phyloP scores from a whole-genome alignment of 2,888 invertebrate genomes.

The Lithophane ornitopus region DNA sequence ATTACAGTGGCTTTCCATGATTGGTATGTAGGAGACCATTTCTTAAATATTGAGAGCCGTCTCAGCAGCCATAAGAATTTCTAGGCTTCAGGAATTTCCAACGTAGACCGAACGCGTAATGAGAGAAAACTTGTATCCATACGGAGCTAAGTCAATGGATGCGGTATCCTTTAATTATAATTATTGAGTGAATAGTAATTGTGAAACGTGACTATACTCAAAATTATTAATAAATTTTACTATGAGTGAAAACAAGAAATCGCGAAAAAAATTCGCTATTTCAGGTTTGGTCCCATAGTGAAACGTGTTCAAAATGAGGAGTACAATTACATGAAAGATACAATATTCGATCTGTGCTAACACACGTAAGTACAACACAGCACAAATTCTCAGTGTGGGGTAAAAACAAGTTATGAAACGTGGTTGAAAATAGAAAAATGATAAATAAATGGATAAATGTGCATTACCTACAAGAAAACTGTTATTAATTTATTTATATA shows the following conservation, averaged over 20 bases:
- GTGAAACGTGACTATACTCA: too few relatives aligned
- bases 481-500: too few relatives aligned
- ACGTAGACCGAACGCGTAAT: constrained; percentile 75
- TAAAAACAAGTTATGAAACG: too few relatives aligned
- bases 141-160: not conserved
- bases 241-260: too few relatives aligned
- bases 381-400: not conserved
- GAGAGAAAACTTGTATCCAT: constrained; percentile 54
- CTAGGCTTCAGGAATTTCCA: constrained; percentile 77
- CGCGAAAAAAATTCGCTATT: too few relatives aligned
- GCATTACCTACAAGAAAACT: too few relatives aligned
- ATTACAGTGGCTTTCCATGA: not conserved
- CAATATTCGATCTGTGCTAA: not conserved
- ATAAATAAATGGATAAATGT: too few relatives aligned
- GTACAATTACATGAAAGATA: not conserved
- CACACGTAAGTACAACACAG: not conserved
- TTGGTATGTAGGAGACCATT: not conserved
- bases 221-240: too few relatives aligned
- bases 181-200: too few relatives aligned
- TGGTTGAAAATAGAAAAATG: too few relatives aligned
- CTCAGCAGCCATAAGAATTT: constrained; percentile 55
- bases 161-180: not conserved
- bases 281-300: not conserved
- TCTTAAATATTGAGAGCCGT: not conserved
- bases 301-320: not conserved